Percentiles rank a stretch among this genome's conserved stretches.
Evolutionary conservation across 2,113 vertebrate genomes (phyloP).

Genomic region (Lota lota): DNA sequence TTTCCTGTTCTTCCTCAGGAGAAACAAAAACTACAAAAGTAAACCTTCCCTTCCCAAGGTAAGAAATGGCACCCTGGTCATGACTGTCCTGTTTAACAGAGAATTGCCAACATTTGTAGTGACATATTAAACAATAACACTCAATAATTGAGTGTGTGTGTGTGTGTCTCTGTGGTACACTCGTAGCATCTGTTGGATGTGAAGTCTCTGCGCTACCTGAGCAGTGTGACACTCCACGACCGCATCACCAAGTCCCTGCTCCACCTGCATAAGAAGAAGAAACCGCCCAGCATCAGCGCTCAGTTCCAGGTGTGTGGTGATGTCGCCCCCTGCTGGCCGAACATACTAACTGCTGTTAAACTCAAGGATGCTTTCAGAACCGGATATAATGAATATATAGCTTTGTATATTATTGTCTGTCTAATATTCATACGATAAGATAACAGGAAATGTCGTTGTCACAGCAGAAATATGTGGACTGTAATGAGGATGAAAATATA

Average conservation of each 20-base stretch:
- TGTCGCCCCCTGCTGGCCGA: conserved; percentile 36
- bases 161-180: not conserved
- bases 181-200: conserved; percentile 88
- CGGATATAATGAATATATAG: too few species aligned
- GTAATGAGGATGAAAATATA: too few species aligned
- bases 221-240: conserved; percentile 89
- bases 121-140: not conserved
- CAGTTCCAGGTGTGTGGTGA: conserved; percentile 88
- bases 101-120: not conserved
- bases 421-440: too few species aligned
- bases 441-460: too few species aligned
- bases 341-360: not conserved
- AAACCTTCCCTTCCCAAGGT: conserved; percentile 93
- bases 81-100: not conserved
- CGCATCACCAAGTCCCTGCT: conserved; percentile 96
- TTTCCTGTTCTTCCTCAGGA: conserved; percentile 67
- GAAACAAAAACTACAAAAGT: conserved; percentile 88
- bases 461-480: too few species aligned
- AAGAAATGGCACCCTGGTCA: conserved; percentile 35
- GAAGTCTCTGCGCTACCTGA: conserved; percentile 91
- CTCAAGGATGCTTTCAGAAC: too few species aligned
- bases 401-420: too few species aligned
- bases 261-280: conserved; percentile 98
- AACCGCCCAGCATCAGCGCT: conserved; percentile 94
- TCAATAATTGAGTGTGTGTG: not conserved